These are phyloP conservation scores for Phrynocephalus forsythii DNA, from an alignment of 2,797 vertebrate species.

Conservation along the genomic window DNA sequence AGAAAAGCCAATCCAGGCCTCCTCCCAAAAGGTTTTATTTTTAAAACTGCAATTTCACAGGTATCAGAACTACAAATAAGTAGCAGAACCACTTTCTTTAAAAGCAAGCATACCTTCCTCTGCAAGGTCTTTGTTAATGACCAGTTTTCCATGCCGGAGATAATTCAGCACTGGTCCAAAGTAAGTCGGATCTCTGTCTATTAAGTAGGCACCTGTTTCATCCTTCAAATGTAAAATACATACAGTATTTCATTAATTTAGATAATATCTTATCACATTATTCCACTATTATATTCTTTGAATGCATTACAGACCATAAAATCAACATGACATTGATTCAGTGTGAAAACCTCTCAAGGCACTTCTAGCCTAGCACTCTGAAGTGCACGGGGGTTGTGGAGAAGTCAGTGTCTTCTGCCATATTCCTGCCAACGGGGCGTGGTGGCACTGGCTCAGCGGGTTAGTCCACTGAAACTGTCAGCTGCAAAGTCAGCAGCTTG, in stretches of 20 bases:
- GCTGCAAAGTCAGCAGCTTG: too few relatives aligned
- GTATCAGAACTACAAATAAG: constrained; percentile 7
- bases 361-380: too few relatives aligned
- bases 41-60: neutral
- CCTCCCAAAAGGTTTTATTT: constrained; percentile 3
- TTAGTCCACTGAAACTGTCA: too few relatives aligned
- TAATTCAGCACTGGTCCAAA: constrained; percentile 98
- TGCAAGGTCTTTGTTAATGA: constrained; percentile 97
- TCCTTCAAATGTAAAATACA: constrained; percentile 79
- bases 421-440: too few relatives aligned
- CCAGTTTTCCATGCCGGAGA: constrained; percentile 96
- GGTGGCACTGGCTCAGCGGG: too few relatives aligned
- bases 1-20: too few relatives aligned
- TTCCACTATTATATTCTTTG: neutral
- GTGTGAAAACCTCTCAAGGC: too few relatives aligned
- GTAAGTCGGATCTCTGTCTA: constrained; percentile 97
- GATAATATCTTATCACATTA: neutral
- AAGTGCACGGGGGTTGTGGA: too few relatives aligned
- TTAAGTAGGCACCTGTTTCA: constrained; percentile 98
- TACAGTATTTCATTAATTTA: neutral
- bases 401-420: too few relatives aligned
- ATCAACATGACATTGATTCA: too few relatives aligned
- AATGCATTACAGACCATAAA: neutral
- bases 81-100: neutral
- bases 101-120: constrained; percentile 88